Percentiles rank a stretch among this genome's conserved stretches.
phyloP scores from a whole-genome alignment of 2,113 vertebrate genomes.

The Oxyruncus cristatus region DNA sequence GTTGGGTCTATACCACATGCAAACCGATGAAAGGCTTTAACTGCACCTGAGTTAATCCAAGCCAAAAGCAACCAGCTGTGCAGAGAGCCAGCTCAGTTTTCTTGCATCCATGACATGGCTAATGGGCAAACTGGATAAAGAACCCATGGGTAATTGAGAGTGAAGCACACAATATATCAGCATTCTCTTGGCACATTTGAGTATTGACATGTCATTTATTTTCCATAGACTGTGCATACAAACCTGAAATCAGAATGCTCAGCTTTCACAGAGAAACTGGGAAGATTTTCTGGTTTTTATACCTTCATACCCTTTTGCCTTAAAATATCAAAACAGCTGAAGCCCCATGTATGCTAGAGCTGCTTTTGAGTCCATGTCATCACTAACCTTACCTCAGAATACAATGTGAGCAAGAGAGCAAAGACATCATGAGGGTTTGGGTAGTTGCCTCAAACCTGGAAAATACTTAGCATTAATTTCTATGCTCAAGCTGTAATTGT shows the following conservation, averaged over 20 bases:
- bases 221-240: neutral
- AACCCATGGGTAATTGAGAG: neutral
- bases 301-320: neutral
- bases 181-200: neutral
- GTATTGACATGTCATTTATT: constrained; percentile 30
- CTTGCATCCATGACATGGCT: neutral
- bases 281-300: neutral
- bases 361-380: neutral
- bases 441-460: neutral
- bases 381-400: neutral
- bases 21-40: neutral
- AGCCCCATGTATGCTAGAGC: neutral
- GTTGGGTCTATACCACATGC: neutral
- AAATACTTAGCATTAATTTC: neutral
- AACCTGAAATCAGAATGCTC: neutral
- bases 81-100: neutral
- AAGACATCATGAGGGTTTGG: neutral
- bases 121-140: constrained; percentile 16
- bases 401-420: neutral
- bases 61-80: neutral
- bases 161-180: neutral
- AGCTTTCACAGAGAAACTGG: neutral
- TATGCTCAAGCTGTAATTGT: neutral
- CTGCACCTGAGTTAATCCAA: neutral
- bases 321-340: neutral